Percentiles rank a stretch among this genome's conserved stretches.
phyloP scores from a whole-genome alignment of 2,888 invertebrate genomes.

The Imbricaverruca yamaguchii region DNA sequence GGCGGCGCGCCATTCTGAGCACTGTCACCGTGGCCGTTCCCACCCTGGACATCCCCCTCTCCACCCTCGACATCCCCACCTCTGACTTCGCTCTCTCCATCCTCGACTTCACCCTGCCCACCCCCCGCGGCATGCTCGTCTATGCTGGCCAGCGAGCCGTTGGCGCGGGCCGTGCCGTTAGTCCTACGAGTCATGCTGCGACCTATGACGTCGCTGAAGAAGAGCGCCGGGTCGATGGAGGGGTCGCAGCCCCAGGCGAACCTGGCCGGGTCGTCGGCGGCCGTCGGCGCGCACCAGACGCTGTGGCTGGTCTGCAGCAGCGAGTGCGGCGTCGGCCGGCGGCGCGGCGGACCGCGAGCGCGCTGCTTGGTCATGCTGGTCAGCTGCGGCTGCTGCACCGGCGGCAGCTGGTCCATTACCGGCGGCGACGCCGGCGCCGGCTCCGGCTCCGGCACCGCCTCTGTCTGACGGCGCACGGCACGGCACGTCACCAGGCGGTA shows the following conservation, averaged over 20 bases:
- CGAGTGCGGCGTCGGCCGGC: background rate
- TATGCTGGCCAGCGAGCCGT: background rate
- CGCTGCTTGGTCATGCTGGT: background rate
- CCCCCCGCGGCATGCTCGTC: background rate
- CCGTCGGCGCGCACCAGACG: background rate
- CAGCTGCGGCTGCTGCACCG: background rate
- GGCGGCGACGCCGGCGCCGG: background rate
- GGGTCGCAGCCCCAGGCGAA: constrained; percentile 20
- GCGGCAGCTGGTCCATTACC: background rate
- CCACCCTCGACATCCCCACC: too few species aligned
- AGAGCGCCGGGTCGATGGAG: constrained; percentile 18
- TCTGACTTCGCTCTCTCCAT: too few species aligned
- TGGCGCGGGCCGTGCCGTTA: background rate
- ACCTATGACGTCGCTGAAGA: constrained; percentile 5
- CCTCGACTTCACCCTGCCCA: background rate
- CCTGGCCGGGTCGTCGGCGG: background rate
- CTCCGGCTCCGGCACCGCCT: too few species aligned
- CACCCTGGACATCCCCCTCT: too few species aligned
- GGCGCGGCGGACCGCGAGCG: background rate
- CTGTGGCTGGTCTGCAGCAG: background rate
- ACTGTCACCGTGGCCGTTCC: too few species aligned
- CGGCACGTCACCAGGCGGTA: too few species aligned
- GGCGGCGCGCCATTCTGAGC: background rate
- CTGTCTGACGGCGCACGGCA: too few species aligned
- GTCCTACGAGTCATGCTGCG: background rate